Conservation (phyloP, 2,888 invertebrate species). For the Sclerodermus sp. region DNA sequence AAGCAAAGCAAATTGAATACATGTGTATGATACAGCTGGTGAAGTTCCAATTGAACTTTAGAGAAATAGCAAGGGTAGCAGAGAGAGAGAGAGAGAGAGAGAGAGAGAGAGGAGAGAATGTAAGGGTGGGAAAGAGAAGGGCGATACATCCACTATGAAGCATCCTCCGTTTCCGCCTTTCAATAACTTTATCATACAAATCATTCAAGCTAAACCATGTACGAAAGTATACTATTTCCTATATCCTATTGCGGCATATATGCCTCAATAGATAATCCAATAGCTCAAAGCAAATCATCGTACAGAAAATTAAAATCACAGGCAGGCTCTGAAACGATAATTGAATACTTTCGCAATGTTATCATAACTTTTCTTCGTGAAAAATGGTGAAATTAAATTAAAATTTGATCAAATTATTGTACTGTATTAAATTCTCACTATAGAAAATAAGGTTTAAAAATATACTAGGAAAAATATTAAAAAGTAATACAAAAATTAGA, state of each 20-base stretch:
- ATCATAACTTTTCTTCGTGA: no score
- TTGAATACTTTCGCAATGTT: no score
- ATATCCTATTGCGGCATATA: neutral
- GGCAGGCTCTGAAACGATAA: no score
- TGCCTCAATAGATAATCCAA: neutral
- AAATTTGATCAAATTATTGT: no score
- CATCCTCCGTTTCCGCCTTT: slow-evolving; percentile 25
- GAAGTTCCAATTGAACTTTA: no score
- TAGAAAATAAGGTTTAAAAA: no score
- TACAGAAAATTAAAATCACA: neutral
- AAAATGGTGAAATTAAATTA: no score
- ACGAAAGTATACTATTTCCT: slow-evolving; percentile 20
- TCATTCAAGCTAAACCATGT: slow-evolving; percentile 26
- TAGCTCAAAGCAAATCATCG: neutral
- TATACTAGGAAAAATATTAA: no score
- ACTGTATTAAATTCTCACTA: no score
- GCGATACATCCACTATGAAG: slow-evolving; percentile 6
- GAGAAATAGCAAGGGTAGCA: neutral
- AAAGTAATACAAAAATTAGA: no score
- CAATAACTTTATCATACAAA: slow-evolving; percentile 30
- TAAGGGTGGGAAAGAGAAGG: neutral
- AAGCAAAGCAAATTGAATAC: no score
- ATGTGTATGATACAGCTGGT: no score
- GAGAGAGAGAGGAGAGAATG: neutral
- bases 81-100: neutral